Conservation (phyloP, 2,888 invertebrate species). For the Drosophila ustulata region DNA sequence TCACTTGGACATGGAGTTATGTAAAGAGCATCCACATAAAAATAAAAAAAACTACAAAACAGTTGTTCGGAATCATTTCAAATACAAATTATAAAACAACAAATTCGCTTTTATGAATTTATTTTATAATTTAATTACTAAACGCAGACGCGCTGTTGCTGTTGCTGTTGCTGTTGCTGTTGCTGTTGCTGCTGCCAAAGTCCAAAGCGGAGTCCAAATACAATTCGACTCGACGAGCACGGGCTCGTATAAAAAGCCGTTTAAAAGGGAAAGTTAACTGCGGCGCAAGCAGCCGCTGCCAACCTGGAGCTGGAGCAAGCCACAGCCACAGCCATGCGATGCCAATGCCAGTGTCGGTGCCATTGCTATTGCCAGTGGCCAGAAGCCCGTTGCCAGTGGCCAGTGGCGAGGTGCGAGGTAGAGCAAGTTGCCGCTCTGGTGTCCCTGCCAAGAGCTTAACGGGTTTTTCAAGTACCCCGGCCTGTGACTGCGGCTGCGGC, state of each 20-base stretch:
- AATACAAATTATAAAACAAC: conserved; percentile 66
- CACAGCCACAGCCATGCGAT: conserved; percentile 3
- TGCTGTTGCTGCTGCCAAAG: conserved; percentile 31
- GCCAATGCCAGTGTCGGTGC: conserved; percentile 22
- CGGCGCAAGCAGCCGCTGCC: conserved; percentile 28
- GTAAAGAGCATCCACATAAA: conserved; percentile 50
- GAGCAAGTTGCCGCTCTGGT: conserved; percentile 66
- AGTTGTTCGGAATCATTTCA: conserved; percentile 44
- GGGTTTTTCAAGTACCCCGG: conserved; percentile 74
- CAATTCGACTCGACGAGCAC: conserved; percentile 43
- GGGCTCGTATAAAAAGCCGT: conserved; percentile 70
- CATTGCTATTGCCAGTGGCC: not conserved
- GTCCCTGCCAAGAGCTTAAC: conserved; percentile 68
- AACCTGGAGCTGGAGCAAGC: conserved; percentile 32
- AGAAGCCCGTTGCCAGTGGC: conserved; percentile 34
- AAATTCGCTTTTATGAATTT: conserved; percentile 71
- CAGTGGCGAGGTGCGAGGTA: conserved; percentile 62
- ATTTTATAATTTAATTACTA: conserved; percentile 80
- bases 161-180: conserved; percentile 1
- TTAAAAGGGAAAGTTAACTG: conserved; percentile 80
- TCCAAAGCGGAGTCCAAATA: conserved; percentile 45
- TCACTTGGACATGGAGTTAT: conserved; percentile 47
- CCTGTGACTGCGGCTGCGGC: conserved; percentile 22
- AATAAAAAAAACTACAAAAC: conserved; percentile 5
- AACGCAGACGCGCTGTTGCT: conserved; percentile 28